Evolutionary conservation across 2,113 vertebrate genomes (phyloP), one percentile per base, ranked within the genome.

Genomic region (Bubo bubo): DNA sequence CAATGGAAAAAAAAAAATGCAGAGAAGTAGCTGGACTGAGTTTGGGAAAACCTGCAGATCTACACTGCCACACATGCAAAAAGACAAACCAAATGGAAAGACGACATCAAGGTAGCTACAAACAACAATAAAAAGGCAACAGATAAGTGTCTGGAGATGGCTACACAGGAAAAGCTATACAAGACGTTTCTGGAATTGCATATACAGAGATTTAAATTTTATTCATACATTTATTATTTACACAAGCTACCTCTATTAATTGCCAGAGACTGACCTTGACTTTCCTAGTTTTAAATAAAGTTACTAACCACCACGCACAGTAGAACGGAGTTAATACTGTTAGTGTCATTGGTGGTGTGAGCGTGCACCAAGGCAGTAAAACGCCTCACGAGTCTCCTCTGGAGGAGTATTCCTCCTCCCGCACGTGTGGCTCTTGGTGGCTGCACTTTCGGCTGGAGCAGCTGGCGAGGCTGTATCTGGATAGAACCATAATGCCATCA

Each of bases 191-290:
- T 79, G 73, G 45, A 92, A 88, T 90, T 91, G 88, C 92, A 96
- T n/a, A 64, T 27, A 94, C 10, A 91, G 83, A 84, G 75, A 68
- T 50, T 63, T 41, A 30, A 1, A 28, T 52, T 92, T 91, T 86
- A 83, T 94, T 92, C 20, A 45, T 60, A 93, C 76, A 66, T 89
- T 77, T 79, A 71, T 67, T 87, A 89, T 73, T 91, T 92, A 95
- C 91, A 95, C 35, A 39, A 90, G 73, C 86, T 91, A 68, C 81
- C 62, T 75, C 74, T 70, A 41, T 47, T 23, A 43, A 41, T 45
- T 50, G 60, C 88, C 63, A 49, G 66, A 84, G 53, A 76, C 84
- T 89, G 83, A 68, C 73, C 88, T 91, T 60, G 82, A 79, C 79
- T 85, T 81, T 91, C 79, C 85, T 80, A 62, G 67, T 45, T 79